phyloP scores from a whole-genome alignment of 2,797 vertebrate genomes.

The Typhlichthys subterraneus region DNA sequence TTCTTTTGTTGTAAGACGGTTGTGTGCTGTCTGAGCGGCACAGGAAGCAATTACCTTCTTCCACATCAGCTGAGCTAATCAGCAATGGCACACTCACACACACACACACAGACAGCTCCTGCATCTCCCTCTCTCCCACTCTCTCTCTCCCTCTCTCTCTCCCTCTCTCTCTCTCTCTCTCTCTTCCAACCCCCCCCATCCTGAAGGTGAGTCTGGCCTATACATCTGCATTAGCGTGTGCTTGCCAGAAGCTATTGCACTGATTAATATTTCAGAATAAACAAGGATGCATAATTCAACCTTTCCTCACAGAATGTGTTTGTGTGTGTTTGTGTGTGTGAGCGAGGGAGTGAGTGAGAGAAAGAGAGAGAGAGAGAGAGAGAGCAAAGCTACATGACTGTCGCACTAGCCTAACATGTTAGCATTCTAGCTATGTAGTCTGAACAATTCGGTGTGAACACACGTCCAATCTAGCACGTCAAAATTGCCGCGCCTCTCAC shows the following conservation, averaged over 20 bases:
- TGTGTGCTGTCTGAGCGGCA: conserved; percentile 42
- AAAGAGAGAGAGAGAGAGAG: conserved; percentile 6
- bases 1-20: conserved; percentile 17
- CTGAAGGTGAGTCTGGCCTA: conserved; percentile 49
- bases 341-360: conserved; percentile 7
- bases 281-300: conserved; percentile 39
- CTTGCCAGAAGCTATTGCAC: conserved; percentile 53
- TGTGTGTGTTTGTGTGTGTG: not conserved
- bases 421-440: not conserved
- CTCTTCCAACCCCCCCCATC: not conserved
- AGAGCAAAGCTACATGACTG: conserved; percentile 2
- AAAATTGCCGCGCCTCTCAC: conserved; percentile 1
- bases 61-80: conserved; percentile 52
- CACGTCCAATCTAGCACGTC: conserved; percentile 21
- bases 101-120: conserved; percentile 18
- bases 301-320: conserved; percentile 3
- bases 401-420: conserved; percentile 9
- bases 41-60: conserved; percentile 64
- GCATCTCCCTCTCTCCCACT: conserved; percentile 8
- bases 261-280: conserved; percentile 66
- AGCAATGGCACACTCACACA: conserved; percentile 6
- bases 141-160: not conserved
- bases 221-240: conserved; percentile 44
- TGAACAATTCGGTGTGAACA: conserved; percentile 30
- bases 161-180: not conserved